Percentiles rank a stretch among this genome's conserved stretches.
Evolutionary conservation across 1,140 invertebrate species (phyloP).

Genomic region (Lepidurus apus): DNA sequence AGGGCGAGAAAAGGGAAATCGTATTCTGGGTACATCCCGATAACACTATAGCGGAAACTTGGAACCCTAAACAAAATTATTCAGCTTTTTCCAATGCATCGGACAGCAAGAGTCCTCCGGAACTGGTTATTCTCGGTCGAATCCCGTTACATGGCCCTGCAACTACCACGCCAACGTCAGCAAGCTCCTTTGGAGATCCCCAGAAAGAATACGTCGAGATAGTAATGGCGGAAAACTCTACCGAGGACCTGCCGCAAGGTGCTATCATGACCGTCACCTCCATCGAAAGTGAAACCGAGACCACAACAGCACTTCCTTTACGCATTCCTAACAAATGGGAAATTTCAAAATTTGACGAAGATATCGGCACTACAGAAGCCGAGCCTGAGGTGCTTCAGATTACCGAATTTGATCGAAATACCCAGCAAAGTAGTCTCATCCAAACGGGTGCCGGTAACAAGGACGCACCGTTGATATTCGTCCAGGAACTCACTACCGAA

Average conservation of each 20-base stretch:
- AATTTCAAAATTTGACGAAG: not conserved
- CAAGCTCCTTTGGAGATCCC: not conserved
- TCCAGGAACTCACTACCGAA: not conserved
- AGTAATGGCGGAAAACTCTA: not conserved
- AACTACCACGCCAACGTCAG: not conserved
- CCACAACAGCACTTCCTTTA: not conserved
- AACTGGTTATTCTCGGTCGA: slow-evolving; percentile 6
- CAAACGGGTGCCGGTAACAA: not conserved
- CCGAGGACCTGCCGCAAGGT: not conserved
- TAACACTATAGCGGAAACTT: not conserved
- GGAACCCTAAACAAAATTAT: slow-evolving; percentile 4
- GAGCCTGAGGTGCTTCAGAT: not conserved
- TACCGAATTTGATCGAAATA: not conserved
- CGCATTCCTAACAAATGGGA: not conserved
- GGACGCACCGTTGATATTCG: not conserved
- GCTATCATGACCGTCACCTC: not conserved
- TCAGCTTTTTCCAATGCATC: not conserved
- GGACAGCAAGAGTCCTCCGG: slow-evolving; percentile 1
- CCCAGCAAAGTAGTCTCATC: not conserved
- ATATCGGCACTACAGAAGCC: not conserved
- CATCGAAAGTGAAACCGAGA: not conserved
- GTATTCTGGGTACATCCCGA: not conserved
- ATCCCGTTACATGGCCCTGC: slow-evolving; percentile 13
- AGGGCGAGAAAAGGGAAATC: not conserved
- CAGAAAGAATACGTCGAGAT: not conserved